Base-by-base conservation (phyloP, 2,113 vertebrate genomes). In the Panurus biarmicus region DNA sequence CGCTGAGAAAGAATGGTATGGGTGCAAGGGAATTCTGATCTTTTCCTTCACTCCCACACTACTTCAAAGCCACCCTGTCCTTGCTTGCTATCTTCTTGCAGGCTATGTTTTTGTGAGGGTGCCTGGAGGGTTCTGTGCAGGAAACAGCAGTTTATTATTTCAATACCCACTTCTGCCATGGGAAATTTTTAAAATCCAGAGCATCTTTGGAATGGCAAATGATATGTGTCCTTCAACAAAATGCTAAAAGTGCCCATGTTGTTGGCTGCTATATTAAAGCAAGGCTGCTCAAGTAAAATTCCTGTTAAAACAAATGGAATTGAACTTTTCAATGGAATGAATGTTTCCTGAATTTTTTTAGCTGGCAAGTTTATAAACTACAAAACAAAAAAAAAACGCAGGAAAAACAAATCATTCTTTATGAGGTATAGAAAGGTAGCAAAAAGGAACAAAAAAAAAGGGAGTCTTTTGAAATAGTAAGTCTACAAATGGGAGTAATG, bases 331-430 rank as follows among this genome's bases (percentile, higher is more conserved):
- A 92, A 74, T 54, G 66, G 80, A 92, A 90, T 94, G 87, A 89
- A 70, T 58, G 93, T 96, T 93, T 57, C 82, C 74, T 83, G 62
- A 81, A 82, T 92, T 87, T 96, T 94, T 94, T 96, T 94, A 94
- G 51, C 81, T 73, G 67, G 77, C 57, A 88, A 90, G 83, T 95
- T 95, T 93, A 87, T 95, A 96, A 94, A 91, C 85, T 88, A 76
- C 82, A 94, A 62, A 29, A 61, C 79, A 95, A 94, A 91, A 71
- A 87, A 81, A 86, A 72, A n/a, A n/a, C n/a, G n/a, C 21, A 85
- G 40, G 47, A 65, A 91, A 94, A 89, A 50, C 54, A 81, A 88
- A 86, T 90, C 36, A 66, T 74, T 50, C 93, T 82, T 92, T 87
- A 75, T 48, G 64, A 84, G 50, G 67, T 73, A 75, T 65, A 70